Base-by-base conservation (phyloP, 92 coral and sea anemone genomes). In the Diadumene lineata region DNA sequence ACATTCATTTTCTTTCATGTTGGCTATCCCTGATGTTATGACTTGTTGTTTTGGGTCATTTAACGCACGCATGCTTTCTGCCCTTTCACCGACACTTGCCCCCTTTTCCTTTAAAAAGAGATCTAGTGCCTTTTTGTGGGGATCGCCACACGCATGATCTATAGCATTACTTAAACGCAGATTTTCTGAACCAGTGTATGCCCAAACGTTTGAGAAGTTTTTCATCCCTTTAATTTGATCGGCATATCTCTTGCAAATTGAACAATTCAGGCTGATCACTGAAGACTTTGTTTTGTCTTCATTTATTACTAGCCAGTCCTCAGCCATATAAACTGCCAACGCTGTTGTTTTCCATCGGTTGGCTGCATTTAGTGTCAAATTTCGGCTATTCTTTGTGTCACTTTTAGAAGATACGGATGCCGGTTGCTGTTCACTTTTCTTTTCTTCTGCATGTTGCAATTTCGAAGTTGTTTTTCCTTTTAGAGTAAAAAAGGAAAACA, bases 61-160 rank as follows among this genome's bases (percentile, higher is more conserved):
- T 27, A 62, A 7, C 23, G 32, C 68, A 55, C 33, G 56, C 79
- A 80, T 80, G 27, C 55, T 32, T 77, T 82, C 85, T 73, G 87
- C 85, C 69, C 92, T 79, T 72, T 88, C 88, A 22, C 28, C 50
- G 32, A 63, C 86, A 88, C 81, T 75, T 79, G 48, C 79, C 43
- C 76, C 90, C 48, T 62, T 70, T 70, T 64, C 64, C 31, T 38
- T 68, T 76, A 75, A 43, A 68, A 76, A 78, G 50, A 88, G 74
- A 65, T 84, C 82, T 73, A 89, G 31, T 31, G 93, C 87, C 68
- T 67, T 88, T 74, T 81, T 88, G 70, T 88, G 89, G 17, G 93
- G 93, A 32, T 88, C 87, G 65, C 90, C 90, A 56, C 71, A 43
- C n/a, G 80, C 83, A 77, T 88, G 89, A 70, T 84, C 89, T 75